These are phyloP conservation scores for Salminus brasiliensis DNA, from an alignment of 2,113 vertebrate species.

Conservation along the genomic window DNA sequence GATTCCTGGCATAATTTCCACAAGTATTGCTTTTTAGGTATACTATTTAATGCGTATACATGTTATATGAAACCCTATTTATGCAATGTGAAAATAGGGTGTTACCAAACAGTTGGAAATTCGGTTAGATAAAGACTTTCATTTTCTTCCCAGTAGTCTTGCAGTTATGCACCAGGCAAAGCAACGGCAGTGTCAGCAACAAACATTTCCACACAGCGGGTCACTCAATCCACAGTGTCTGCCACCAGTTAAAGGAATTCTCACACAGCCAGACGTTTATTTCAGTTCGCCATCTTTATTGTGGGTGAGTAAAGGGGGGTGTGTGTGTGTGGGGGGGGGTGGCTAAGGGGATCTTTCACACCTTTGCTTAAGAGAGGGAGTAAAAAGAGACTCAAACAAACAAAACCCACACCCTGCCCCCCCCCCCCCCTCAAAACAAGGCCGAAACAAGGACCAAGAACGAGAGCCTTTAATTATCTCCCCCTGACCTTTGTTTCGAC, in stretches of 20 bases:
- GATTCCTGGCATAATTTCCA: too few relatives aligned
- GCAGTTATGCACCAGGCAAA: background rate
- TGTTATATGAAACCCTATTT: too few relatives aligned
- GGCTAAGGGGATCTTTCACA: conserved; percentile 24
- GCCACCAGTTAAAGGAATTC: conserved; percentile 28
- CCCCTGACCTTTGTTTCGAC: conserved; percentile 36
- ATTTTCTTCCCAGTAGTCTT: background rate
- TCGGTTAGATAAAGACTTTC: background rate
- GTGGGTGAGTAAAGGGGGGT: too few relatives aligned
- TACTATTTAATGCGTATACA: too few relatives aligned
- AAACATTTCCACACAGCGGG: conserved; percentile 22
- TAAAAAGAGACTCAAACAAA: conserved; percentile 18
- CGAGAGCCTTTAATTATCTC: conserved; percentile 39
- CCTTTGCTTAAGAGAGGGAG: conserved; percentile 13
- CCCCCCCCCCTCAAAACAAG: background rate
- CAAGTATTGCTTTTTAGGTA: too few relatives aligned
- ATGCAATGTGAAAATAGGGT: background rate
- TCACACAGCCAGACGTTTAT: conserved; percentile 53
- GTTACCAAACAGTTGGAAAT: too few relatives aligned
- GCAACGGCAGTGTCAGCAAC: background rate
- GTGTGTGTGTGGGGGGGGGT: background rate
- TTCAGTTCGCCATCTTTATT: conserved; percentile 36
- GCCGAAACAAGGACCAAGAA: background rate
- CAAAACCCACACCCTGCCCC: background rate
- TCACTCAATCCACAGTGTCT: conserved; percentile 8